Conservation (phyloP, 92 coral and sea anemone species). For the Blastomussa wellsi region DNA sequence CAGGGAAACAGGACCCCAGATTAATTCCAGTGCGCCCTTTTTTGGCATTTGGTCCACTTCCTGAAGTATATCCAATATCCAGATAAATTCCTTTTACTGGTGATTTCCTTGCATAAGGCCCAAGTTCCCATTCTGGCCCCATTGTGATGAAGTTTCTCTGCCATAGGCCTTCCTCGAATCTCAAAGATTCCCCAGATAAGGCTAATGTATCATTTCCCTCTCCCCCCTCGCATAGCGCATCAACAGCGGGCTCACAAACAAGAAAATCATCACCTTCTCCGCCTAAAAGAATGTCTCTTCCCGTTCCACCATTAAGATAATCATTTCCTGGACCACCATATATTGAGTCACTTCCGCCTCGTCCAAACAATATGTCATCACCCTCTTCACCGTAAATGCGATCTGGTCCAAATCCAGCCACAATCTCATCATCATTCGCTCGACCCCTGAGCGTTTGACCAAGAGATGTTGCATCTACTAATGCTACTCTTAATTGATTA, state of each 20-base stretch:
- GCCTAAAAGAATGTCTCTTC: slow-evolving; percentile 29
- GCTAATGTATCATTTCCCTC: slow-evolving; percentile 25
- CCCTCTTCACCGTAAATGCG: slow-evolving; percentile 32
- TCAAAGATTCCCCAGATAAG: slow-evolving; percentile 17
- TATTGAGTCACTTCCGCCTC: slow-evolving; percentile 38
- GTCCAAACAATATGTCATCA: slow-evolving; percentile 45
- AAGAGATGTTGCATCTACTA: slow-evolving; percentile 28
- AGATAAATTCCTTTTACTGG: slow-evolving; percentile 31
- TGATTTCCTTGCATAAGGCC: neutral
- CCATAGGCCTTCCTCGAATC: slow-evolving; percentile 5
- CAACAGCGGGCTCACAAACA: slow-evolving; percentile 20
- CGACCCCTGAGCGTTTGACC: slow-evolving; percentile 11
- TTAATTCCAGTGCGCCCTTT: slow-evolving; percentile 20
- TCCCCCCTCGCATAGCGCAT: slow-evolving; percentile 6
- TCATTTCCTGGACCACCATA: slow-evolving; percentile 48
- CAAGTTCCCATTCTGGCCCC: slow-evolving; percentile 23
- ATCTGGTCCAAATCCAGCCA: slow-evolving; percentile 47
- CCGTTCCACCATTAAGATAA: slow-evolving; percentile 45
- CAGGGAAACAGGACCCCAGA: slow-evolving; percentile 32
- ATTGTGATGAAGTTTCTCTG: neutral
- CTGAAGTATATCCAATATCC: slow-evolving; percentile 24
- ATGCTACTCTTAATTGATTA: slow-evolving; percentile 2
- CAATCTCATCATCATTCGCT: slow-evolving; percentile 30
- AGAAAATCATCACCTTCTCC: slow-evolving; percentile 31
- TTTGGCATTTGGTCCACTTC: slow-evolving; percentile 1